These are phyloP conservation scores for Pseudococcus jackbeardsleyi DNA, from an alignment of 2,888 invertebrate species.

Conservation along the genomic window DNA sequence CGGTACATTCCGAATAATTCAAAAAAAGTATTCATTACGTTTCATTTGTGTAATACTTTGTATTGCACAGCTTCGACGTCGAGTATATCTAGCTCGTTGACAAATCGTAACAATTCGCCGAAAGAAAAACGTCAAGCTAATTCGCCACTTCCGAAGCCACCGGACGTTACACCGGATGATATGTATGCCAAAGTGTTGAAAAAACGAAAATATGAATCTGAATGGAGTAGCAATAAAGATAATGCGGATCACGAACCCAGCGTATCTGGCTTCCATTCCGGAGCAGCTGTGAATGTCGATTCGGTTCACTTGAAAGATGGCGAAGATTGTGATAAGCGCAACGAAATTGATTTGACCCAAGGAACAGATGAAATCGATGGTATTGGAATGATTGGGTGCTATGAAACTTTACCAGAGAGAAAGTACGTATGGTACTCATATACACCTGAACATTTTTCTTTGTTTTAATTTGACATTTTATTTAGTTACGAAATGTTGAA, in stretches of 20 bases:
- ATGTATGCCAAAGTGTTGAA: conserved; percentile 92
- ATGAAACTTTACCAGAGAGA: conserved; percentile 56
- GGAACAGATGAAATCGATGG: conserved; percentile 39
- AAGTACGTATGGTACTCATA: conserved; percentile 29
- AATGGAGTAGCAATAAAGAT: conserved; percentile 69
- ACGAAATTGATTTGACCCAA: neutral
- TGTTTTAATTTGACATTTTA: neutral
- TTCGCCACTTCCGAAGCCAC: conserved; percentile 88
- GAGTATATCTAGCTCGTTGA: conserved; percentile 77
- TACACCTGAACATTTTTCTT: neutral
- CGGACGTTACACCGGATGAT: conserved; percentile 78
- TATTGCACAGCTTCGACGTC: conserved; percentile 77
- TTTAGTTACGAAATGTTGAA: conserved; percentile 55
- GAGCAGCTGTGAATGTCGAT: conserved; percentile 66
- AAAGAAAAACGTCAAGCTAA: conserved; percentile 92
- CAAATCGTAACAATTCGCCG: conserved; percentile 76
- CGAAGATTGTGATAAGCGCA: conserved; percentile 20
- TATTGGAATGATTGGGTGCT: conserved; percentile 47
- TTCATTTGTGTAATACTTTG: neutral
- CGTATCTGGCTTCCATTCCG: conserved; percentile 67
- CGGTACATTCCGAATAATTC: neutral
- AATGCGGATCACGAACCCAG: conserved; percentile 65
- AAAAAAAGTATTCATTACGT: neutral
- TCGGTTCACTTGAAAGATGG: neutral
- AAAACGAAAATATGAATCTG: conserved; percentile 70